phyloP scores from a whole-genome alignment of 1,140 invertebrate genomes.

The Onthophagus taurus region DNA sequence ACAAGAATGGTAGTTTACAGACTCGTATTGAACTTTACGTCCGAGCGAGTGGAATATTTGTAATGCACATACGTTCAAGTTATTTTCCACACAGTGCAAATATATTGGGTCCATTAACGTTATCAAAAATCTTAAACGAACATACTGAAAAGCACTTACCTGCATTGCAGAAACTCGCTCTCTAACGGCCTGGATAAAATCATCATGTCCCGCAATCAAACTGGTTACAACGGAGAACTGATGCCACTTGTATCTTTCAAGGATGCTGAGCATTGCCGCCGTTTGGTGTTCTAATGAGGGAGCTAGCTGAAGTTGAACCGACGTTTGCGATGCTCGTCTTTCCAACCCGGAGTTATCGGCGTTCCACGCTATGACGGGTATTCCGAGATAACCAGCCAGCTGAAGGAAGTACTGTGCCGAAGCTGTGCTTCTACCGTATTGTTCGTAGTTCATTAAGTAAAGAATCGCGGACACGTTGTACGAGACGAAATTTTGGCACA shows the following conservation, averaged over 20 bases:
- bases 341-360: conserved; percentile 73
- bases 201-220: conserved; percentile 85
- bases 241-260: conserved; percentile 93
- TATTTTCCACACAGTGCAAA: too few species aligned
- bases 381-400: conserved; percentile 60
- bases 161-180: conserved; percentile 75
- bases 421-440: conserved; percentile 77
- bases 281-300: conserved; percentile 90
- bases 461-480: conserved; percentile 85
- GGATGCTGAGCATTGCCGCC: conserved; percentile 84
- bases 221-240: conserved; percentile 91
- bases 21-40: too few species aligned
- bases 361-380: conserved; percentile 90
- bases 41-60: too few species aligned
- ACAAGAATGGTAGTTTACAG: too few species aligned
- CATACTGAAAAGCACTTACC: too few species aligned
- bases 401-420: conserved; percentile 90
- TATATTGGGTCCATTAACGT: too few species aligned
- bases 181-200: conserved; percentile 86
- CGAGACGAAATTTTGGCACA: conserved; percentile 81
- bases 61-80: too few species aligned
- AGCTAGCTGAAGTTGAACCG: conserved; percentile 79
- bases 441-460: conserved; percentile 89
- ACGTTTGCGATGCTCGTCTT: conserved; percentile 70
- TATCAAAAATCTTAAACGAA: too few species aligned